These are phyloP conservation scores for Silurus aristotelis DNA, from an alignment of 2,797 vertebrate species.

Conservation along the genomic window DNA sequence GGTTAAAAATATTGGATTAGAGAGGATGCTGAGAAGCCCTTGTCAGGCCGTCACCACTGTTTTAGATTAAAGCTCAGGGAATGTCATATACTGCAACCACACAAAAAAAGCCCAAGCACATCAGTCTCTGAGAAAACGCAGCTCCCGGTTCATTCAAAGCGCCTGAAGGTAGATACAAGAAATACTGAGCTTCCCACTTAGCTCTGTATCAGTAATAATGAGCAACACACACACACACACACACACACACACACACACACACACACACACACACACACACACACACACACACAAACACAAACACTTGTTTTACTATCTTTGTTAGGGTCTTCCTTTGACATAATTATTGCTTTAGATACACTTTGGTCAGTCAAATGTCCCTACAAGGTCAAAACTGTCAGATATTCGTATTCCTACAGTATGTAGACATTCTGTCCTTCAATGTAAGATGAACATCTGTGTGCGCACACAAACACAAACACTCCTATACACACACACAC, in stretches of 20 bases:
- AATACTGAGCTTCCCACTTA: neutral
- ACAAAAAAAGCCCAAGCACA: neutral
- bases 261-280: neutral
- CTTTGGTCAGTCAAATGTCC: neutral
- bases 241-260: neutral
- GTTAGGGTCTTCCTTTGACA: neutral
- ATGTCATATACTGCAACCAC: slow-evolving; percentile 28
- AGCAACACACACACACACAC: neutral
- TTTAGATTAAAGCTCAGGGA: slow-evolving; percentile 30
- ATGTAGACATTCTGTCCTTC: neutral
- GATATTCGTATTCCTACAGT: neutral
- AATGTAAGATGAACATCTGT: neutral
- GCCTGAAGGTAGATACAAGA: neutral
- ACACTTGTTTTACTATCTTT: neutral
- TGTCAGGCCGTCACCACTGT: slow-evolving; percentile 21
- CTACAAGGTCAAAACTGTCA: neutral
- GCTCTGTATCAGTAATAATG: neutral
- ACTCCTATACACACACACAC: no score
- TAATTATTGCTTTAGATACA: neutral
- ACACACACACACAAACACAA: neutral
- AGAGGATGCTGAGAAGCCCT: slow-evolving; percentile 15
- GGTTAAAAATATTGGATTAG: slow-evolving; percentile 31
- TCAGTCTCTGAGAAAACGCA: neutral
- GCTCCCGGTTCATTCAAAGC: neutral
- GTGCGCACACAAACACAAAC: no score